Evolutionary conservation across 2,797 vertebrate genomes (phyloP).

Genomic region (Antrozous pallidus): DNA sequence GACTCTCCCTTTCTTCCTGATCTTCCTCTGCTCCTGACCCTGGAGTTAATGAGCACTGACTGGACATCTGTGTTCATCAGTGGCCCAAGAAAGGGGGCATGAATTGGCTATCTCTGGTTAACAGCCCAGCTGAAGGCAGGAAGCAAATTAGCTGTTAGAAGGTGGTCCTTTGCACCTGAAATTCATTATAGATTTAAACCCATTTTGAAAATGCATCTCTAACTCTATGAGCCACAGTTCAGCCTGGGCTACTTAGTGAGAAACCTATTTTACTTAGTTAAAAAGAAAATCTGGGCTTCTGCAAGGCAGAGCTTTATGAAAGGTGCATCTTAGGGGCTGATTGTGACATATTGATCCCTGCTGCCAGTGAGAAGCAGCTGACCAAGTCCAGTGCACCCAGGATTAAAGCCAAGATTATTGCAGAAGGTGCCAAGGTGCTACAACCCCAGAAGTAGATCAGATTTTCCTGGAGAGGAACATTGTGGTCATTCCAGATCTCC

Average conservation of each 20-base stretch:
- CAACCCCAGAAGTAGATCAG: not conserved
- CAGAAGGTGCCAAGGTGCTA: not conserved
- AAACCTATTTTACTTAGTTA: conserved; percentile 44
- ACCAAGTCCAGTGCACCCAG: conserved; percentile 90
- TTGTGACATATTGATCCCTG: conserved; percentile 97
- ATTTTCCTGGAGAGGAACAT: not conserved
- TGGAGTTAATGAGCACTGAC: not conserved
- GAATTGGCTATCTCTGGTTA: not conserved
- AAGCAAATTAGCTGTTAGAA: conserved; percentile 28
- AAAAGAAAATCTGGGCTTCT: conserved; percentile 88
- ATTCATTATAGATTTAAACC: conserved; percentile 46
- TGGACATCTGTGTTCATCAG: conserved; percentile 31
- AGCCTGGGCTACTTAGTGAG: not conserved
- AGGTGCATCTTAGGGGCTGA: conserved; percentile 92
- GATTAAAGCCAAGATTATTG: conserved; percentile 91
- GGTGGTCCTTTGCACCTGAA: conserved; percentile 50
- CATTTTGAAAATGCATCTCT: conserved; percentile 45
- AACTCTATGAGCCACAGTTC: conserved; percentile 42
- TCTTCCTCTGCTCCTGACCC: not conserved
- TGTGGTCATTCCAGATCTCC: conserved; percentile 86
- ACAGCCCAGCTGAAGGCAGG: not conserved
- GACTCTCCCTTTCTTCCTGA: not conserved
- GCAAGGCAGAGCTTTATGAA: conserved; percentile 91
- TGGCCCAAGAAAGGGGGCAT: not conserved
- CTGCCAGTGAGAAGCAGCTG: conserved; percentile 97